Evolutionary conservation across 1,140 invertebrate genomes (phyloP).

Genomic region (Drosophila takahashii): DNA sequence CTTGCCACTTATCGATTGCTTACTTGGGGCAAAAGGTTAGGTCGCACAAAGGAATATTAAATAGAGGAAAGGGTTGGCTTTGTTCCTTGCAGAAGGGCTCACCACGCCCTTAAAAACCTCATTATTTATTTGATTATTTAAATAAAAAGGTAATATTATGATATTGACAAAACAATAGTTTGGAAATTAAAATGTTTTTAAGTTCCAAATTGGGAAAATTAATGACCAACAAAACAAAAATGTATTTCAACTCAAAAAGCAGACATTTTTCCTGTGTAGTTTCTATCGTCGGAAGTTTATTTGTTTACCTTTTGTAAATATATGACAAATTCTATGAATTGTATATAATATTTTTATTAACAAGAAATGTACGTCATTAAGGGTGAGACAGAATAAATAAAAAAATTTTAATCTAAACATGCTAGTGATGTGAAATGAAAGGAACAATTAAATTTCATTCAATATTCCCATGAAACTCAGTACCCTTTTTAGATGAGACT

Average conservation of each 20-base stretch:
- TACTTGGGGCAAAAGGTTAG: not conserved
- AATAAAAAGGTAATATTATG: not conserved
- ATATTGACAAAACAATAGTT: too few relatives aligned
- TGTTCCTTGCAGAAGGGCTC: not conserved
- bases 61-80: not conserved
- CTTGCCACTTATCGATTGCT: slow-evolving; percentile 30
- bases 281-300: not conserved
- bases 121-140: not conserved
- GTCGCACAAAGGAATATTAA: slow-evolving; percentile 2
- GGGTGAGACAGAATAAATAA: not conserved
- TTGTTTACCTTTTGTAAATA: not conserved
- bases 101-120: not conserved
- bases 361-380: not conserved
- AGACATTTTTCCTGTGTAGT: not conserved
- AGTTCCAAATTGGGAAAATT: too few relatives aligned
- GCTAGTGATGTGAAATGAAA: too few relatives aligned
- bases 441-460: too few relatives aligned
- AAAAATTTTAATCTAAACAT: not conserved
- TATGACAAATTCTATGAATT: not conserved
- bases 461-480: not conserved
- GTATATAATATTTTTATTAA: not conserved
- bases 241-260: too few relatives aligned
- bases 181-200: too few relatives aligned
- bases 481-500: not conserved
- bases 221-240: too few relatives aligned